Conservation (phyloP, 2,888 invertebrate species). For the Theristus sp. region DNA sequence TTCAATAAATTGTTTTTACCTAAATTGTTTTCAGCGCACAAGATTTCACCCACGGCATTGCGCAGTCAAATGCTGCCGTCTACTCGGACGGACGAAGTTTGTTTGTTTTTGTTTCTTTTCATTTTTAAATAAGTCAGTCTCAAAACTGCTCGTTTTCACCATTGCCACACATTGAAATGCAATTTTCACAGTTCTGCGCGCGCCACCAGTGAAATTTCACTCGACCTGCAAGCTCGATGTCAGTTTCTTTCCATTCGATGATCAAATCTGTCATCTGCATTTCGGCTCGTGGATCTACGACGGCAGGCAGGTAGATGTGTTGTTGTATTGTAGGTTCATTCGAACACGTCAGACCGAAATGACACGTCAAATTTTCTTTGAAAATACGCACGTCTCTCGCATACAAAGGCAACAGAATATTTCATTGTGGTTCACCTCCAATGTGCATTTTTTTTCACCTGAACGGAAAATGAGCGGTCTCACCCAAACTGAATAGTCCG, state of each 20-base stretch:
- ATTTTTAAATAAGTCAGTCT: too few species aligned
- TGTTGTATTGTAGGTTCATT: too few species aligned
- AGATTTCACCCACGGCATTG: conserved; percentile 40
- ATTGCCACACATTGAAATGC: too few species aligned
- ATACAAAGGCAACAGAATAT: not conserved
- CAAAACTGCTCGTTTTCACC: too few species aligned
- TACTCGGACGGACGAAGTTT: conserved; percentile 30
- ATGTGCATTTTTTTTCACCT: too few species aligned
- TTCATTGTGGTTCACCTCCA: too few species aligned
- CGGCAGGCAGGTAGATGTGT: conserved; percentile 32
- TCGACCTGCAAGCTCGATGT: conserved; percentile 32
- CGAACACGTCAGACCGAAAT: too few species aligned
- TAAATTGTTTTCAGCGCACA: conserved; percentile 34
- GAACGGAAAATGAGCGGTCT: too few species aligned
- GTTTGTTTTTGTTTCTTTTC: not conserved
- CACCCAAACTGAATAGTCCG: too few species aligned
- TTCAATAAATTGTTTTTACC: too few species aligned
- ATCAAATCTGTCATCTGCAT: conserved; percentile 39
- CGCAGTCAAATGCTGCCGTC: conserved; percentile 41
- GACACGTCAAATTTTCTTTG: too few species aligned
- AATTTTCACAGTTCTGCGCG: conserved; percentile 31
- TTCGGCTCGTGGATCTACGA: conserved; percentile 40
- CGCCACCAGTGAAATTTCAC: conserved; percentile 28
- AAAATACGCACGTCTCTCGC: too few species aligned
- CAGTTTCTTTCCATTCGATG: conserved; percentile 42